A percentile compares a stretch with the other conserved stretches of the same genome.
These are phyloP conservation scores for Pterocles orientalis DNA, from an alignment of 2,113 vertebrate genomes.

Conservation along the genomic window DNA sequence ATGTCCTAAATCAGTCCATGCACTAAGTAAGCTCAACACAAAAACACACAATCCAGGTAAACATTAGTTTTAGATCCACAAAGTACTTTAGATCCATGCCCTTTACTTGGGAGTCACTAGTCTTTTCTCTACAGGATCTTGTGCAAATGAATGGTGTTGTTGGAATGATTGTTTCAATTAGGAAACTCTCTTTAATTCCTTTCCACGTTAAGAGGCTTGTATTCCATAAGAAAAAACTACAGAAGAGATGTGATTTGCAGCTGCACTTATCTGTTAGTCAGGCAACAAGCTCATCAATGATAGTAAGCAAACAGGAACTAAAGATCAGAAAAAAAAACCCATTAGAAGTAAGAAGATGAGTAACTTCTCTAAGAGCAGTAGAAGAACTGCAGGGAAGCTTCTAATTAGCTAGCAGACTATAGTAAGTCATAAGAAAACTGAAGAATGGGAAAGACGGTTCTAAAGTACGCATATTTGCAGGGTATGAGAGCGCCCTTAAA, in stretches of 20 bases:
- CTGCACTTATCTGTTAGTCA: not conserved
- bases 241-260: constrained; percentile 11
- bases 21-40: not conserved
- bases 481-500: not conserved
- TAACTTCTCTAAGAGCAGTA: constrained; percentile 18
- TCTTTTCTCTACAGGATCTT: not conserved
- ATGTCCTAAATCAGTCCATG: not conserved
- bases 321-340: not conserved
- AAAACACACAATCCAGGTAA: not conserved
- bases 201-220: not conserved
- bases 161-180: not conserved
- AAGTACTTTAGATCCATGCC: not conserved
- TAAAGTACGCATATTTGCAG: not conserved
- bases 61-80: not conserved
- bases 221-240: not conserved
- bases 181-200: not conserved
- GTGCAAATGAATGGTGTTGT: not conserved
- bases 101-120: not conserved
- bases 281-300: constrained; percentile 10
- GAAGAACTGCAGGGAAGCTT: constrained; percentile 8
- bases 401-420: constrained; percentile 44
- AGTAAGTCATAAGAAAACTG: not conserved
- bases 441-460: constrained; percentile 1
- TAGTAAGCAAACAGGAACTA: not conserved
- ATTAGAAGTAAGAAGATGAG: not conserved